Base-by-base conservation (phyloP, 2,888 invertebrate genomes). In the Leucoptera coffeella region DNA sequence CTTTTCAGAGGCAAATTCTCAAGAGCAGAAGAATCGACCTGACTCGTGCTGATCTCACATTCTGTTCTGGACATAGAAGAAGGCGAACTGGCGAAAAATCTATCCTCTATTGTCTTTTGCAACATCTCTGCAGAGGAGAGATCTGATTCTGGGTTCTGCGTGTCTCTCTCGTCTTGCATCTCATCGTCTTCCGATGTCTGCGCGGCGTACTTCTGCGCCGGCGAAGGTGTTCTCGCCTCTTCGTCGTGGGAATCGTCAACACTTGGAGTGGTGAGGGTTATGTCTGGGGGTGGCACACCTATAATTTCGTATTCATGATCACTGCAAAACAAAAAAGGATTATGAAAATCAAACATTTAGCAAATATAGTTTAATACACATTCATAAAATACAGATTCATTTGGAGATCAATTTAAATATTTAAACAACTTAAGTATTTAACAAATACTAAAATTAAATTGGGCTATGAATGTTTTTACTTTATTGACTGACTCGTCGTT, bases 231-330 rank as follows among this genome's bases (percentile, higher is more conserved):
- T 40, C 72, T 72, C 26, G 73, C 69, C 25, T 67, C 40, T 29
- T 73, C 73, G 42, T 75, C 62, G 44, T 76, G 59, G 35, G 62
- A 46, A 34, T 62, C 59, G 28, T 72, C 65, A 33, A 52, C 39
- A 40, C 49, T 53, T 14, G 56, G 50, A 29, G 48, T 38, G 25
- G 60, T 56, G 40, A 54, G 64, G 36, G 53, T 41, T 36, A 60
- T 57, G 65, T 55, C 54, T 21, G 57, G 52, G 14, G 54, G 65
- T 35, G 83, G 82, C 42, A 82, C 81, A 50, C 83, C 85, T 55
- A 91, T 83, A 41, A 88, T 86, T 74, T 91, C 91, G 73, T 91
- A 91, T 65, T 90, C 88, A 79, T 91, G 90, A 76, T 90, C 90
- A 77, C 90, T 91, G 74, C 42, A 79, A 78, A 40, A 39, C 47